These are phyloP conservation scores for Ectropis crepuscularia DNA, from an alignment of 2,888 invertebrate genomes.

Conservation along the genomic window DNA sequence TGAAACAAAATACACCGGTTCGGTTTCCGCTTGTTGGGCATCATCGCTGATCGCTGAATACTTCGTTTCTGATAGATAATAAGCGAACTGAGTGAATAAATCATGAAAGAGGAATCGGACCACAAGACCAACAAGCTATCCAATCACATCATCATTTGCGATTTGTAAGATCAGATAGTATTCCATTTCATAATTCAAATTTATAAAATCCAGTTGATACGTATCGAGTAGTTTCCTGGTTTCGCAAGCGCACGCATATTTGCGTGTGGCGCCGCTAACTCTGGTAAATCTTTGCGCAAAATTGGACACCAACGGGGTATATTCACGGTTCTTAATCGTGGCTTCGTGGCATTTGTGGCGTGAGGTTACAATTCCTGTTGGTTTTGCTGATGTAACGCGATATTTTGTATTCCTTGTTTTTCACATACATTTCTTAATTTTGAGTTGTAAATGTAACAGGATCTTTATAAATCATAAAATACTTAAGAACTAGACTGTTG, in stretches of 20 bases:
- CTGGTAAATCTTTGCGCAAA: constrained; percentile 51
- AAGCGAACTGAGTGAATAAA: too few relatives aligned
- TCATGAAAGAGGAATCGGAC: neutral
- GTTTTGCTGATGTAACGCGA: neutral
- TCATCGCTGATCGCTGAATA: too few relatives aligned
- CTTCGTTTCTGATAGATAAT: too few relatives aligned
- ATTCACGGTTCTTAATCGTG: constrained; percentile 23
- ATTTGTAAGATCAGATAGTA: constrained; percentile 13
- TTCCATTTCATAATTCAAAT: constrained; percentile 16
- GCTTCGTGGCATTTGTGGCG: constrained; percentile 10
- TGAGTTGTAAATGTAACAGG: too few relatives aligned
- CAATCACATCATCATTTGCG: neutral
- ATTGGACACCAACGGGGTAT: constrained; percentile 16
- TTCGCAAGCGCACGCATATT: constrained; percentile 48
- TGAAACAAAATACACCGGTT: too few relatives aligned
- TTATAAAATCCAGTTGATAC: constrained; percentile 36
- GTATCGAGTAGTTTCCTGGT: constrained; percentile 52
- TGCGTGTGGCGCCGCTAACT: constrained; percentile 42
- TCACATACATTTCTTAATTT: too few relatives aligned
- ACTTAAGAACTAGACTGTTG: too few relatives aligned
- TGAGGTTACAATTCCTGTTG: constrained; percentile 16
- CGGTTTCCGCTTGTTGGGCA: too few relatives aligned
- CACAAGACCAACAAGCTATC: neutral
- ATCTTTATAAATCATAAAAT: too few relatives aligned
- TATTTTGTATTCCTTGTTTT: too few relatives aligned